phyloP scores from a whole-genome alignment of 2,888 invertebrate species.

The Leucophora obtusa region DNA sequence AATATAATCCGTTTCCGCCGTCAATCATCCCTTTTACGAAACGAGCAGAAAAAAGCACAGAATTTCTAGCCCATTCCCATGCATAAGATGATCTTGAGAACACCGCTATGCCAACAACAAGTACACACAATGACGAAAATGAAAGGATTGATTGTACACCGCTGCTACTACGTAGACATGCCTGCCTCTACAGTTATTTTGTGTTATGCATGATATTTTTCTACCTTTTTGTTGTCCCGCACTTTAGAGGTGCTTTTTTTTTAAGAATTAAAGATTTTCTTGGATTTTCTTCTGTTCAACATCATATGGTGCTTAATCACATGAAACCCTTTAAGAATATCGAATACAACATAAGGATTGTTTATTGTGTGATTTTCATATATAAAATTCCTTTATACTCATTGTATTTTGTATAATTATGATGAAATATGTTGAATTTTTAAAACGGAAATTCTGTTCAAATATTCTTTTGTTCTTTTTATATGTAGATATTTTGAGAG shows the following conservation, averaged over 20 bases:
- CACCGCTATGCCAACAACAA: constrained; percentile 8
- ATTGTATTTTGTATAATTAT: constrained; percentile 26
- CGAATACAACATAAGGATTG: constrained; percentile 29
- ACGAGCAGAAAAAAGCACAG: background rate
- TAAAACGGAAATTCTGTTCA: constrained; percentile 64
- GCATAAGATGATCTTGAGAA: constrained; percentile 15
- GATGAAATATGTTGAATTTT: constrained; percentile 38
- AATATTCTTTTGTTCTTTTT: constrained; percentile 46
- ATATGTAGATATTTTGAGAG: constrained; percentile 10
- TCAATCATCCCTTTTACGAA: constrained; percentile 63
- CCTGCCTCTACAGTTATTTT: constrained; percentile 35
- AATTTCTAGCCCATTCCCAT: constrained; percentile 30
- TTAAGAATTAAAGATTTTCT: constrained; percentile 30
- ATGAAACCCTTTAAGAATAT: constrained; percentile 40
- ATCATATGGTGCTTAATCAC: constrained; percentile 39
- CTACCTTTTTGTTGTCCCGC: constrained; percentile 41
- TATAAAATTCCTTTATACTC: constrained; percentile 1
- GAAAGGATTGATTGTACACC: constrained; percentile 56
- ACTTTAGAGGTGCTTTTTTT: constrained; percentile 51
- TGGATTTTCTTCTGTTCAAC: constrained; percentile 2
- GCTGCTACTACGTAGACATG: background rate
- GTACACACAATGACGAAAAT: constrained; percentile 12
- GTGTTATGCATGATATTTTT: constrained; percentile 16
- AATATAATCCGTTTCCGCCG: constrained; percentile 68
- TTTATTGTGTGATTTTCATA: constrained; percentile 38